These are phyloP conservation scores for Zoanthus gigantus DNA, from an alignment of 92 coral and sea anemone genomes.

Conservation along the genomic window DNA sequence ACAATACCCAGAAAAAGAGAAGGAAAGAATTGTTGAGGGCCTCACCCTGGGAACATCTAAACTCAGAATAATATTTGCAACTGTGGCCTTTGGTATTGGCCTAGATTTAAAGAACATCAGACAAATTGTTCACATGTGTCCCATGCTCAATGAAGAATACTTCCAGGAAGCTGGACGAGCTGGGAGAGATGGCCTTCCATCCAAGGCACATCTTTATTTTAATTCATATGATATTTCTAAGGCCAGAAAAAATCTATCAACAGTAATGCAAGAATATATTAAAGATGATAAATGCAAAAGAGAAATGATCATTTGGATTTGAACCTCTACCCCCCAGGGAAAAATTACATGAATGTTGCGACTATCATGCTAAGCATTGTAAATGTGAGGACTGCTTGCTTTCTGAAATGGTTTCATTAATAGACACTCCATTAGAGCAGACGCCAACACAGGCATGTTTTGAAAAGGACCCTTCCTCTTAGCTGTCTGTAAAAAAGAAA, in stretches of 20 bases:
- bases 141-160: constrained; percentile 66
- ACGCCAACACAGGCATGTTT: constrained; percentile 9
- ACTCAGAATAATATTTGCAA: constrained; percentile 64
- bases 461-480: neutral
- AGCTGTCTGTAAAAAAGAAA: constrained; percentile 17
- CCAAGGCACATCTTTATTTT: constrained; percentile 37
- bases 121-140: constrained; percentile 73
- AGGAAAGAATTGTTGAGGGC: constrained; percentile 57
- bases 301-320: constrained; percentile 39
- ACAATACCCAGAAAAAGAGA: constrained; percentile 70
- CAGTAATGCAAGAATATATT: constrained; percentile 28
- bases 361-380: constrained; percentile 30
- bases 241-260: constrained; percentile 34
- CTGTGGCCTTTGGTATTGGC: constrained; percentile 81
- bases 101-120: constrained; percentile 59
- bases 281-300: constrained; percentile 32
- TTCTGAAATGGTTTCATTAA: constrained; percentile 32
- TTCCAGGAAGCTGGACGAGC: neutral
- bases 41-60: constrained; percentile 42
- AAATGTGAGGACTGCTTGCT: constrained; percentile 66
- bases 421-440: constrained; percentile 22
- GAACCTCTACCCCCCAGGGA: neutral
- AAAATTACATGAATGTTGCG: constrained; percentile 36
- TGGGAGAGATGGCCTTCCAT: constrained; percentile 11
- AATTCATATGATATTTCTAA: constrained; percentile 58